These are phyloP conservation scores for Amitus sp. DNA, from an alignment of 2,888 invertebrate genomes.

Conservation along the genomic window DNA sequence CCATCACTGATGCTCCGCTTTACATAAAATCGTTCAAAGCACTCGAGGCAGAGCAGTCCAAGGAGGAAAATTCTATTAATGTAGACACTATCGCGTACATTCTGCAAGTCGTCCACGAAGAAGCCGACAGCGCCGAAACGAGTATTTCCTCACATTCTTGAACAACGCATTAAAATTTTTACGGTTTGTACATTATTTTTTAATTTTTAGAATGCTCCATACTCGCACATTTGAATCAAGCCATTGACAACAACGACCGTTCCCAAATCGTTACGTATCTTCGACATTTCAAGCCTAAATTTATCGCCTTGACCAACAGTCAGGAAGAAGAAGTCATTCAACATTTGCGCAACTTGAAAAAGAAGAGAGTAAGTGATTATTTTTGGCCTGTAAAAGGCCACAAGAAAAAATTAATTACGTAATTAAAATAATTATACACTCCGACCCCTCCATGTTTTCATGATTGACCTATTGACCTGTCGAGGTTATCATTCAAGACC, in stretches of 20 bases:
- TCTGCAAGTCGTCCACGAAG: slow-evolving; percentile 65
- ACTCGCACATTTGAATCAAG: slow-evolving; percentile 52
- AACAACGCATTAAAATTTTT: too few species aligned
- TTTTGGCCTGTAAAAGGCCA: too few species aligned
- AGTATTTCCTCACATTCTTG: slow-evolving; percentile 54
- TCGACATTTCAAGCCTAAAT: slow-evolving; percentile 43
- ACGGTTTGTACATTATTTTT: slow-evolving; percentile 52
- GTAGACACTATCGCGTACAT: slow-evolving; percentile 70
- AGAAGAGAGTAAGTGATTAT: slow-evolving; percentile 32
- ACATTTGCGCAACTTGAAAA: slow-evolving; percentile 41
- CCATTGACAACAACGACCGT: slow-evolving; percentile 47
- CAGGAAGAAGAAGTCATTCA: slow-evolving; percentile 46
- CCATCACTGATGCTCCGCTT: slow-evolving; percentile 68
- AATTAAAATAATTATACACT: too few species aligned
- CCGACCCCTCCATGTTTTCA: too few species aligned
- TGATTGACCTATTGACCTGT: too few species aligned
- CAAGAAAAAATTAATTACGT: too few species aligned
- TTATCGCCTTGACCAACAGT: slow-evolving; percentile 44
- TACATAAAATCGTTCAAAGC: slow-evolving; percentile 69
- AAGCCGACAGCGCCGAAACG: slow-evolving; percentile 67
- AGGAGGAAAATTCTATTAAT: slow-evolving; percentile 63
- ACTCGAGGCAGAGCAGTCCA: slow-evolving; percentile 66
- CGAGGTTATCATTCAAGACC: too few species aligned
- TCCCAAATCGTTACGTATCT: slow-evolving; percentile 44
- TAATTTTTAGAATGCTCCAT: slow-evolving; percentile 48